Evolutionary conservation across 1,140 invertebrate species (phyloP).

Genomic region (Tetragnatha versicolor): DNA sequence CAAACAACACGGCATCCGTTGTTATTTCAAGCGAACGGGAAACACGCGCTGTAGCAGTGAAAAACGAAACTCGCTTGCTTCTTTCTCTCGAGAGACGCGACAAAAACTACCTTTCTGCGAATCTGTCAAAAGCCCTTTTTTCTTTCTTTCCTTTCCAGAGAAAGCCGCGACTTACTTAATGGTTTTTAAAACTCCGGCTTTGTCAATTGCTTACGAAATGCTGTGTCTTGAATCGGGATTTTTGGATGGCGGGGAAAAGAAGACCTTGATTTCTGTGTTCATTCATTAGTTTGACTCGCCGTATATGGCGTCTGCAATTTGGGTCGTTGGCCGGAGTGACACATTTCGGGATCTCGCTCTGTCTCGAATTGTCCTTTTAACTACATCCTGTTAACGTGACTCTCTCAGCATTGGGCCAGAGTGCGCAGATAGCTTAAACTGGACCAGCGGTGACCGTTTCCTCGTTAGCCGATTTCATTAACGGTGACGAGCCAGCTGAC

Average conservation of each 20-base stretch:
- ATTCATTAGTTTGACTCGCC: constrained; percentile 32
- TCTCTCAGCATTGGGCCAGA: background rate
- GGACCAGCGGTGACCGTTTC: background rate
- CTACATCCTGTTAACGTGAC: constrained; percentile 46
- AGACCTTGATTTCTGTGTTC: constrained; percentile 44
- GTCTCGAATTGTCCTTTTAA: constrained; percentile 38
- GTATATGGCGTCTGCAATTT: constrained; percentile 34
- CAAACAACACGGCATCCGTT: too few relatives aligned
- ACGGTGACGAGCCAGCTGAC: background rate
- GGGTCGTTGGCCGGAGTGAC: constrained; percentile 39
- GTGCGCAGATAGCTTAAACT: constrained; percentile 3
- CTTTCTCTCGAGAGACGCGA: too few relatives aligned
- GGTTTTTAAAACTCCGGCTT: background rate
- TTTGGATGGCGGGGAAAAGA: constrained; percentile 33
- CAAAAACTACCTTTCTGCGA: too few relatives aligned
- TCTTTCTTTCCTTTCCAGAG: background rate
- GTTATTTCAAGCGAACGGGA: too few relatives aligned
- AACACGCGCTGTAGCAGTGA: too few relatives aligned
- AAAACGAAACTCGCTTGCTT: too few relatives aligned
- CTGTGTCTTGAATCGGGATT: constrained; percentile 18
- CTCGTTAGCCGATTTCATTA: background rate
- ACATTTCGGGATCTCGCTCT: constrained; percentile 15
- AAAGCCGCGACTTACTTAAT: background rate
- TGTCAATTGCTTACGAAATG: constrained; percentile 8
- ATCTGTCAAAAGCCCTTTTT: too few relatives aligned